Conservation (phyloP, 2,888 invertebrate species). For the Dryadula phaetusa region DNA sequence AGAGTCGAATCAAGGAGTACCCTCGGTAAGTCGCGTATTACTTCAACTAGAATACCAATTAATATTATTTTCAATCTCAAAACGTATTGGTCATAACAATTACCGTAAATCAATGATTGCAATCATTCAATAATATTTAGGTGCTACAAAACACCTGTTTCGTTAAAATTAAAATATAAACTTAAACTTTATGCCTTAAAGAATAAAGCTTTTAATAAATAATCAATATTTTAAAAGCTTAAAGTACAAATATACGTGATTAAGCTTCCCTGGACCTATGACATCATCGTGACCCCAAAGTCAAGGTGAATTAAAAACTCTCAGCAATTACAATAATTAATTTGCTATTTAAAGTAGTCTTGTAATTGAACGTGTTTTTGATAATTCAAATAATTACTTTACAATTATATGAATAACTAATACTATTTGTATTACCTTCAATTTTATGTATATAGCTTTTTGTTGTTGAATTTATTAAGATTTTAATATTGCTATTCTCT, state of each 20-base stretch:
- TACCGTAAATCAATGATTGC: conserved; percentile 21
- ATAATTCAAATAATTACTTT: conserved; percentile 7
- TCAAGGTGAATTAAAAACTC: conserved; percentile 54
- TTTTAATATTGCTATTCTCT: too few relatives aligned
- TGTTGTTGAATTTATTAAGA: too few relatives aligned
- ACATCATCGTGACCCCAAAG: conserved; percentile 60
- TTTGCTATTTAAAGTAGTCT: conserved; percentile 30
- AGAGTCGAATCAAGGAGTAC: neutral
- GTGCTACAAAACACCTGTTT: conserved; percentile 18
- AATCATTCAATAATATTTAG: conserved; percentile 23
- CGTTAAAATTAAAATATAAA: neutral
- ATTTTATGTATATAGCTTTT: too few relatives aligned
- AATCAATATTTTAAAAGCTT: neutral
- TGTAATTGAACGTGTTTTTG: conserved; percentile 21
- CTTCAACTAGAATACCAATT: conserved; percentile 3
- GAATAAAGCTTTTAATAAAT: conserved; percentile 2
- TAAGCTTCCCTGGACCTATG: conserved; percentile 58
- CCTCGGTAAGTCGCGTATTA: neutral
- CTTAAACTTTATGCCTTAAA: neutral
- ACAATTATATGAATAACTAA: neutral
- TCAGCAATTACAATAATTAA: conserved; percentile 33
- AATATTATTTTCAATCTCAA: conserved; percentile 4
- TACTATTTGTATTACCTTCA: neutral
- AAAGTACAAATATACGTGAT: conserved; percentile 34
- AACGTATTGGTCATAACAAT: conserved; percentile 24